A percentile compares a stretch with the other conserved stretches of the same genome.
phyloP scores from a whole-genome alignment of 2,797 vertebrate species.

The Microctenopoma lineatum region DNA sequence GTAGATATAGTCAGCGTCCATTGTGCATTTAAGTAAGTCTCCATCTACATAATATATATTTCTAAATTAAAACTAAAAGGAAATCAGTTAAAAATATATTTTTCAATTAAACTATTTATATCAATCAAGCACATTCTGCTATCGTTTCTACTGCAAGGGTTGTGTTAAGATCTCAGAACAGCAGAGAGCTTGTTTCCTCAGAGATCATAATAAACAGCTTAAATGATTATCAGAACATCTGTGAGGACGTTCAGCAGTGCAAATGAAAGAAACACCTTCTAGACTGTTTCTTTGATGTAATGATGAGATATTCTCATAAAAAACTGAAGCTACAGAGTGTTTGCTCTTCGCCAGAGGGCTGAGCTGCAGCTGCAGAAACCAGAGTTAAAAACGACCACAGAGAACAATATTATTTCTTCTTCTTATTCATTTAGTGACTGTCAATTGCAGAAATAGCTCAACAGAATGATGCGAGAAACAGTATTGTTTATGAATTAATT shows the following conservation, averaged over 20 bases:
- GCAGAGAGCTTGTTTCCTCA: neutral
- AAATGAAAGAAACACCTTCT: neutral
- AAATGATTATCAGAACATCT: neutral
- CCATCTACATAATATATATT: neutral
- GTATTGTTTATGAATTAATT: too few relatives aligned
- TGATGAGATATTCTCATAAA: neutral
- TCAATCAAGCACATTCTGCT: neutral
- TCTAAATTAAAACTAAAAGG: neutral
- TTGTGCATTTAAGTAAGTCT: conserved; percentile 4
- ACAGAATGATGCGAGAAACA: too few relatives aligned
- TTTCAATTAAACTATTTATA: neutral
- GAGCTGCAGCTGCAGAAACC: too few relatives aligned
- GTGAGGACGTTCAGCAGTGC: neutral
- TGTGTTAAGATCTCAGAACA: neutral
- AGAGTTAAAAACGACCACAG: too few relatives aligned
- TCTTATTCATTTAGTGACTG: too few relatives aligned
- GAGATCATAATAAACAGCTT: conserved; percentile 2
- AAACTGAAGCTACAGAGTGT: neutral
- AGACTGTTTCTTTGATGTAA: neutral
- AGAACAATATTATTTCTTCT: too few relatives aligned
- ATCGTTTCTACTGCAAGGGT: neutral
- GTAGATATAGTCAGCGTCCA: neutral
- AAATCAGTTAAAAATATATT: neutral
- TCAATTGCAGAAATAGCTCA: too few relatives aligned
- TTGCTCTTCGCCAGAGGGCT: too few relatives aligned